Conservation (phyloP, 2,888 invertebrate genomes). For the Thyatira batis region DNA sequence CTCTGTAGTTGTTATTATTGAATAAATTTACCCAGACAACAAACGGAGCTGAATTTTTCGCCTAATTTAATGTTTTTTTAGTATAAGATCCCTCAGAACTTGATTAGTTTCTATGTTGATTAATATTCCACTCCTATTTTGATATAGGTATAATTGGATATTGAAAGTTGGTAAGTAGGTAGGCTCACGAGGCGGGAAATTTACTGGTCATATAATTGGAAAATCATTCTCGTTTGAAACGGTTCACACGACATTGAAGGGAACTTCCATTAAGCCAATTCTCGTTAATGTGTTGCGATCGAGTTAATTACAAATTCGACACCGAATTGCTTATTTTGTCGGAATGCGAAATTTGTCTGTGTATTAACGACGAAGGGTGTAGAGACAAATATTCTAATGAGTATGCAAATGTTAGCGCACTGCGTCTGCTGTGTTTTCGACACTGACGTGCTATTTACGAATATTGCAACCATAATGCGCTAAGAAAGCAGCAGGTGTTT, state of each 20-base stretch:
- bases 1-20: too few species aligned
- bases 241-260: background rate
- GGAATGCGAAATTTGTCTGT: constrained; percentile 16
- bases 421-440: constrained; percentile 36
- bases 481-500: constrained; percentile 4
- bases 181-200: background rate
- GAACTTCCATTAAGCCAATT: background rate
- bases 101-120: too few species aligned
- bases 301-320: constrained; percentile 1
- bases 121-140: too few species aligned
- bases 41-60: too few species aligned
- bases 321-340: background rate
- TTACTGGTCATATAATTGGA: background rate
- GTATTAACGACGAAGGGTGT: constrained; percentile 32
- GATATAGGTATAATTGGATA: too few species aligned
- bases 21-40: too few species aligned
- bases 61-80: too few species aligned
- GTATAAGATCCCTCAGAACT: constrained; percentile 14
- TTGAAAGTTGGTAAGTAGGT: too few species aligned
- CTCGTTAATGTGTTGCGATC: background rate
- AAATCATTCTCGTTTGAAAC: background rate
- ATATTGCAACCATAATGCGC: constrained; percentile 32
- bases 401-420: constrained; percentile 51
- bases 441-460: constrained; percentile 33
- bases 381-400: constrained; percentile 52